Percentiles rank a stretch among this genome's conserved stretches.
Evolutionary conservation across 2,888 invertebrate species (phyloP).

Genomic region (Lapara coniferarum): DNA sequence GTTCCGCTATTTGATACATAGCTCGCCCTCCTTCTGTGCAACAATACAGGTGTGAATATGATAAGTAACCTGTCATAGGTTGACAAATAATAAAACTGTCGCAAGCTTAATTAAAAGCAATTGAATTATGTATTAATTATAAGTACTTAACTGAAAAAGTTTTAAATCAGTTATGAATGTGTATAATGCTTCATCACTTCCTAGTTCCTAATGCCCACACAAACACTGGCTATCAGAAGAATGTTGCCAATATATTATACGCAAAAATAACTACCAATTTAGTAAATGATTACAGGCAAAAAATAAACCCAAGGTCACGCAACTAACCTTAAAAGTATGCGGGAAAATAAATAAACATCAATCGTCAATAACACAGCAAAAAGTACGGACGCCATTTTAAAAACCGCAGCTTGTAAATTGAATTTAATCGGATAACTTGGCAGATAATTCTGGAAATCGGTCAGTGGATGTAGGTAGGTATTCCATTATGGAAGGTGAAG

Average conservation of each 20-base stretch:
- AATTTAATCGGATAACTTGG: neutral
- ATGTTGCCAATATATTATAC: slow-evolving; percentile 1
- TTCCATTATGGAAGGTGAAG: neutral
- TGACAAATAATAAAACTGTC: too few relatives aligned
- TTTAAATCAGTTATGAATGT: neutral
- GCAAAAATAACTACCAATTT: slow-evolving; percentile 1
- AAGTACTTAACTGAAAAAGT: too few relatives aligned
- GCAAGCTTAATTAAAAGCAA: too few relatives aligned
- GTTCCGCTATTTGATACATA: too few relatives aligned
- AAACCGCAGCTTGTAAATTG: neutral
- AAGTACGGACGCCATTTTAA: slow-evolving; percentile 21
- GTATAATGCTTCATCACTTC: neutral
- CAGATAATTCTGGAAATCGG: neutral
- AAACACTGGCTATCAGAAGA: neutral
- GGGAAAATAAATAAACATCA: slow-evolving; percentile 7
- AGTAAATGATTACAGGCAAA: neutral
- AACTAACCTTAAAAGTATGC: neutral
- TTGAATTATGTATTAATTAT: too few relatives aligned
- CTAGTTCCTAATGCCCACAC: neutral
- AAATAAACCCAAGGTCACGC: slow-evolving; percentile 2
- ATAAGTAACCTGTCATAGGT: too few relatives aligned
- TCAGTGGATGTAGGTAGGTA: neutral
- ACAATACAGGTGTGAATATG: too few relatives aligned
- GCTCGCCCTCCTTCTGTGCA: too few relatives aligned
- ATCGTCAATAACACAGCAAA: neutral